phyloP scores from a whole-genome alignment of 30 jellyfish, hydroid and myxozoan species.

The Aurelia coerulea region DNA sequence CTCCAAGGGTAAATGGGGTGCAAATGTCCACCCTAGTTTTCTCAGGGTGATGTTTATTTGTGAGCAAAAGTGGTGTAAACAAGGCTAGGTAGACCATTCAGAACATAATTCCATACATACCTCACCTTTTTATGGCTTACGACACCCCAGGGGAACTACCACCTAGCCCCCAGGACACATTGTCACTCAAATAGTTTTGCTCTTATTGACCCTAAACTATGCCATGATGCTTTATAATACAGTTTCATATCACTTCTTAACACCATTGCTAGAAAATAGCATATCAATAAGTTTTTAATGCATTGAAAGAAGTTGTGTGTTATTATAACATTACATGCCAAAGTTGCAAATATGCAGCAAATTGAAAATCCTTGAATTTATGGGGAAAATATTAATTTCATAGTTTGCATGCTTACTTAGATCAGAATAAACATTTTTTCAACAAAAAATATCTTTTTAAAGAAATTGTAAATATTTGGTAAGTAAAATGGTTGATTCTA shows the following conservation, averaged over 20 bases:
- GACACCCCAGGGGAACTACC: too few species aligned
- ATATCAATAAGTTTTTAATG: not conserved
- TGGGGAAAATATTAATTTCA: slow-evolving; percentile 17
- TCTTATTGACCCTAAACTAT: too few species aligned
- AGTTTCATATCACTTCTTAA: slow-evolving; percentile 18
- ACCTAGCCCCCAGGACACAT: too few species aligned
- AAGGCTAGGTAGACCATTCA: too few species aligned
- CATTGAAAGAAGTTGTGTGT: slow-evolving; percentile 25
- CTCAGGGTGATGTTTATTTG: slow-evolving; percentile 14
- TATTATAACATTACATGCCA: slow-evolving; percentile 38
- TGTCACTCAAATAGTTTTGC: too few species aligned
- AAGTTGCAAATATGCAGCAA: too few species aligned
- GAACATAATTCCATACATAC: too few species aligned
- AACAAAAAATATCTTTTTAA: slow-evolving; percentile 37
- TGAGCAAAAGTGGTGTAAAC: slow-evolving; percentile 42
- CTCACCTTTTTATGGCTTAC: too few species aligned
- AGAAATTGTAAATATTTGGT: too few species aligned
- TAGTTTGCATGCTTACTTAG: slow-evolving; percentile 35
- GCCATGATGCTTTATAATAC: slow-evolving; percentile 9
- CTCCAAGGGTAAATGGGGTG: slow-evolving; percentile 6
- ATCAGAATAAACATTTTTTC: slow-evolving; percentile 23
- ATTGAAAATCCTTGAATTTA: slow-evolving; percentile 22
- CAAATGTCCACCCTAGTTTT: slow-evolving; percentile 5
- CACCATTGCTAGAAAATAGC: slow-evolving; percentile 20
- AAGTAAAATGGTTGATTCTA: too few species aligned